Conservation (phyloP, 1,140 invertebrate species). For the Drosophila jambulina region DNA sequence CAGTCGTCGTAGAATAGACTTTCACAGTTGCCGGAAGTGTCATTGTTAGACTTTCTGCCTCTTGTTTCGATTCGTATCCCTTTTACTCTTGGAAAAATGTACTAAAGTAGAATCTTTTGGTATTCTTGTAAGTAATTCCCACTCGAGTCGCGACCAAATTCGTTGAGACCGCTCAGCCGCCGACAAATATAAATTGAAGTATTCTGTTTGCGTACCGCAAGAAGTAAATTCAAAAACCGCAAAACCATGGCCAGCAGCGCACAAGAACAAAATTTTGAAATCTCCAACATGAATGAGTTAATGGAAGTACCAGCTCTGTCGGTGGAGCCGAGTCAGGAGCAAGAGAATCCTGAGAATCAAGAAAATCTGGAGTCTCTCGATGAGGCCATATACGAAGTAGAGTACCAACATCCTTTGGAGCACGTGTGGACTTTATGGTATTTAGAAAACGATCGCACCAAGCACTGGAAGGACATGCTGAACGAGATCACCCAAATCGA, state of each 20-base stretch:
- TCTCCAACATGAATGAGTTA: slow-evolving; percentile 3
- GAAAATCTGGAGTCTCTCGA: neutral
- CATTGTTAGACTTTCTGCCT: slow-evolving; percentile 36
- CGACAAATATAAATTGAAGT: slow-evolving; percentile 21
- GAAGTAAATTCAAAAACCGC: neutral
- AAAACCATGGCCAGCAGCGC: slow-evolving; percentile 51
- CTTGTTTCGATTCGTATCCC: slow-evolving; percentile 46
- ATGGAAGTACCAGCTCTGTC: slow-evolving; percentile 22
- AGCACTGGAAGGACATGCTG: slow-evolving; percentile 97
- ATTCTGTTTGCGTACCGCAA: slow-evolving; percentile 1
- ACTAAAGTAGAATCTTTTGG: slow-evolving; percentile 55
- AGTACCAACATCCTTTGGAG: slow-evolving; percentile 95
- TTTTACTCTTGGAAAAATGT: slow-evolving; percentile 45
- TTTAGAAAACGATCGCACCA: slow-evolving; percentile 95
- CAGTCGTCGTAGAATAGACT: neutral
- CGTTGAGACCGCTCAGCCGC: slow-evolving; percentile 26
- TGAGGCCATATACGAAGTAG: slow-evolving; percentile 34
- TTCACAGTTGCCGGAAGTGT: neutral
- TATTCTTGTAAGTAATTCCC: slow-evolving; percentile 31
- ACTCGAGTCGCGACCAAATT: slow-evolving; percentile 42
- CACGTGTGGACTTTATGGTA: slow-evolving; percentile 99
- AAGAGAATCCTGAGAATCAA: slow-evolving; percentile 5
- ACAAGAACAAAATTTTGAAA: slow-evolving; percentile 23
- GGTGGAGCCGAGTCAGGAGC: slow-evolving; percentile 2
- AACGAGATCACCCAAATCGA: slow-evolving; percentile 97